These are phyloP conservation scores for Drosophila atroscutellata DNA, from an alignment of 2,888 invertebrate species.

Conservation along the genomic window DNA sequence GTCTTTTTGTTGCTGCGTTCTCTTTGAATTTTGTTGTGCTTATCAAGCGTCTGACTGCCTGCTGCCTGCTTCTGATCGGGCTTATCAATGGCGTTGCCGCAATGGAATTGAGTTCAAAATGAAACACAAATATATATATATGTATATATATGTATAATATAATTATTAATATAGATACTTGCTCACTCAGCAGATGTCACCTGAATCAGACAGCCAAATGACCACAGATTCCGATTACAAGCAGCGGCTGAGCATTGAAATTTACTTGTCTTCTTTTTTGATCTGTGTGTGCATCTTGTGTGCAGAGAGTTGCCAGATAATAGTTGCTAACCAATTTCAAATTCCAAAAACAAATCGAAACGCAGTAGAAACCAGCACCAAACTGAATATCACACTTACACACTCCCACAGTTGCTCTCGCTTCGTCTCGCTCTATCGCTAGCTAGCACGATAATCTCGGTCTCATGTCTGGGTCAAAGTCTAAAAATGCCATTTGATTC, in stretches of 20 bases:
- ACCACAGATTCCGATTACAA: constrained; percentile 31
- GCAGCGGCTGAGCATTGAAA: constrained; percentile 27
- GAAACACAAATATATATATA: constrained; percentile 9
- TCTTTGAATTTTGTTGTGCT: constrained; percentile 47
- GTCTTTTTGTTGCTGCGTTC: constrained; percentile 43
- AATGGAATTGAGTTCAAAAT: constrained; percentile 57
- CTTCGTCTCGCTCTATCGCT: constrained; percentile 17
- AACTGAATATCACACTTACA: constrained; percentile 42
- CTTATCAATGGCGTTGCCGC: constrained; percentile 54
- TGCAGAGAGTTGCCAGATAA: constrained; percentile 21
- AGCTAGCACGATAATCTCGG: constrained; percentile 59
- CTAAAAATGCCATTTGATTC: constrained; percentile 54
- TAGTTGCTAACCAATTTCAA: constrained; percentile 21
- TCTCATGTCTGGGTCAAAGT: constrained; percentile 77
- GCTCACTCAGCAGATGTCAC: constrained; percentile 41
- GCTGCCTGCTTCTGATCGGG: constrained; percentile 54
- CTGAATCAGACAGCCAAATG: constrained; percentile 55
- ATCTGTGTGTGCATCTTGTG: background rate
- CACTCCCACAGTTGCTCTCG: constrained; percentile 11
- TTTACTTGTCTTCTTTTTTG: background rate
- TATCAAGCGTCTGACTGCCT: constrained; percentile 68
- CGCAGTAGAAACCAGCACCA: constrained; percentile 44
- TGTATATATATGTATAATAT: background rate
- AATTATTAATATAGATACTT: constrained; percentile 13
- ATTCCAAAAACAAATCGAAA: constrained; percentile 19